Percentiles rank a stretch among this genome's conserved stretches.
Conservation (phyloP, 2,888 invertebrate species). For the Rhagium mordax region DNA sequence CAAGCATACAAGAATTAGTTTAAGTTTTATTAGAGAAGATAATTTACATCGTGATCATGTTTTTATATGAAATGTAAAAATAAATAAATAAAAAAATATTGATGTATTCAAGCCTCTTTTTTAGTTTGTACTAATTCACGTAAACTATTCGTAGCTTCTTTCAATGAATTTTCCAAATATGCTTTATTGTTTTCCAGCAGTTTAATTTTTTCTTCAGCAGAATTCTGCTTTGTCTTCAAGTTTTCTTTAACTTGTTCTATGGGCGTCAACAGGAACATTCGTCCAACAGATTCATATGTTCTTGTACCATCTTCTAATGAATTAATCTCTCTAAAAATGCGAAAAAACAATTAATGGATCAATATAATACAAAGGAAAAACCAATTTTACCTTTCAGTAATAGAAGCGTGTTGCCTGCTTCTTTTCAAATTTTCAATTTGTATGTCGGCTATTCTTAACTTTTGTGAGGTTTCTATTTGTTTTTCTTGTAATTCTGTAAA, state of each 20-base stretch:
- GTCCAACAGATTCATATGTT: conserved; percentile 86
- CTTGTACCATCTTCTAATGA: conserved; percentile 77
- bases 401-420: conserved; percentile 78
- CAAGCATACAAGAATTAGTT: conserved; percentile 43
- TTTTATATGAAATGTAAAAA: conserved; percentile 24
- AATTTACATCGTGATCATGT: conserved; percentile 13
- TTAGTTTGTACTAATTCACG: conserved; percentile 86
- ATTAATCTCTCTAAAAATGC: conserved; percentile 71
- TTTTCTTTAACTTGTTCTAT: conserved; percentile 77
- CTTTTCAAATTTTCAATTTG: conserved; percentile 82
- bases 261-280: conserved; percentile 86
- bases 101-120: conserved; percentile 69
- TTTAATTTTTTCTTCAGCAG: conserved; percentile 78
- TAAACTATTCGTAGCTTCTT: conserved; percentile 89
- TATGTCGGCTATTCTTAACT: conserved; percentile 83
- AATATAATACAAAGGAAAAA: conserved; percentile 1
- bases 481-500: conserved; percentile 87
- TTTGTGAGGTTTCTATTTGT: conserved; percentile 85
- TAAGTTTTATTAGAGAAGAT: not conserved
- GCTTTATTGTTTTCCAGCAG: conserved; percentile 82
- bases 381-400: conserved; percentile 77
- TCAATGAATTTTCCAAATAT: conserved; percentile 86
- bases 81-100: conserved; percentile 37
- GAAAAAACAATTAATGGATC: not conserved
- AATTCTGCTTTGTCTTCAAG: conserved; percentile 74